A percentile compares a stretch with the other conserved stretches of the same genome.
Conservation (phyloP, 2,888 invertebrate species). For the Diogma glabrata region DNA sequence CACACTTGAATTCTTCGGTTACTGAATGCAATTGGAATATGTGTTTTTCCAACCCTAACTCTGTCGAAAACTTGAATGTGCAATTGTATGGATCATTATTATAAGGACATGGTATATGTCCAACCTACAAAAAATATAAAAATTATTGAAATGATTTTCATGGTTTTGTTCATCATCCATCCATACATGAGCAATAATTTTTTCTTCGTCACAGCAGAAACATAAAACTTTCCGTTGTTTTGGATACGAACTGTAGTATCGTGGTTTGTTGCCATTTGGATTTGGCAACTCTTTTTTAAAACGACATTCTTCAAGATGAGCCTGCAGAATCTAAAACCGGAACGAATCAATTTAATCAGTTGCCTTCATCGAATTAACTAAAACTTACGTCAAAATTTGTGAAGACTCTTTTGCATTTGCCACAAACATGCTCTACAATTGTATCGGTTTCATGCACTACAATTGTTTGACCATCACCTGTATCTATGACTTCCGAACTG, state of each 20-base stretch:
- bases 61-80: constrained; percentile 58
- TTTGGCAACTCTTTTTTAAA: constrained; percentile 23
- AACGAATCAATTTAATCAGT: neutral
- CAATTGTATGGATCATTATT: too few species aligned
- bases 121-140: constrained; percentile 25
- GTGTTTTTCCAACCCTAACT: constrained; percentile 54
- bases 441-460: constrained; percentile 6
- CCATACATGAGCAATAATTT: constrained; percentile 34
- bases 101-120: constrained; percentile 38
- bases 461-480: neutral
- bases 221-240: constrained; percentile 22
- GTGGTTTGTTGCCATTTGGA: neutral
- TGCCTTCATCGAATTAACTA: neutral
- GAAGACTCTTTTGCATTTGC: constrained; percentile 33
- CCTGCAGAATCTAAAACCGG: constrained; percentile 1
- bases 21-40: constrained; percentile 55
- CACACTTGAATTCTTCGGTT: constrained; percentile 48
- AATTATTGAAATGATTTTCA: constrained; percentile 9
- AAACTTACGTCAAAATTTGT: constrained; percentile 15
- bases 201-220: constrained; percentile 35
- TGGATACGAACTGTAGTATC: constrained; percentile 2
- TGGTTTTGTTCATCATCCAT: neutral
- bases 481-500: neutral
- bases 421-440: constrained; percentile 35
- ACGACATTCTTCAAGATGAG: constrained; percentile 19